Base-by-base conservation (phyloP, 2,113 vertebrate species). In the Rhadina sibilatrix region DNA sequence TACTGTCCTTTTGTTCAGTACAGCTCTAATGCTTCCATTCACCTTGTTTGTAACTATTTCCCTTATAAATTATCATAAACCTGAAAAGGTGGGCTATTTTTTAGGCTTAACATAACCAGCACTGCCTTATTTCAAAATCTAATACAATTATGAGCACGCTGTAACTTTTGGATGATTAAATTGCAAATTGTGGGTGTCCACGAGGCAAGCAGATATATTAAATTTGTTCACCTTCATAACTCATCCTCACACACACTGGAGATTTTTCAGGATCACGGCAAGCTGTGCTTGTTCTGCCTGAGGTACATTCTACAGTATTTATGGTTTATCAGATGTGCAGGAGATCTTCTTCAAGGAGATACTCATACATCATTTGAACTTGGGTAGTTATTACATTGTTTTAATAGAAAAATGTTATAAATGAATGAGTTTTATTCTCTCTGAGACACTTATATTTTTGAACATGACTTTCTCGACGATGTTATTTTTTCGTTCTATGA, bases 131-230 rank as follows among this genome's bases (percentile, higher is more conserved):
- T 97, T 95, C 75, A 61, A 94, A 95, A 90, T 96, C 90, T 94
- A 93, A 97, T 97, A 97, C 96, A 98, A 97, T 98, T 96, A 97
- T 63, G 90, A 96, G 59, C 84, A 95, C 94, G 74, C 88, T 24
- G 35, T 95, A 95, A 94, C 95, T 96, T 89, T 96, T 95, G 97
- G 97, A 83, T 72, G 83, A 98, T 98, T 98, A 97, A 96, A 97
- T 94, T 97, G 93, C 97, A 98, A 97, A 98, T 98, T 91, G 96
- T 96, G 96, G 93, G 94, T 97, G 97, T 98, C 97, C 93, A 85
- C 59, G 22, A 86, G 94, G 92, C 81, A 72, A 94, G 91, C 91
- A 93, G 90, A 96, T 92, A 37, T 64, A 96, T 95, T 96, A 89
- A 95, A 92, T 89, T 75, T 89, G 83, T 86, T 96, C 93, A 93